phyloP scores from a whole-genome alignment of 2,888 invertebrate genomes.

The Scaptomyza parva region DNA sequence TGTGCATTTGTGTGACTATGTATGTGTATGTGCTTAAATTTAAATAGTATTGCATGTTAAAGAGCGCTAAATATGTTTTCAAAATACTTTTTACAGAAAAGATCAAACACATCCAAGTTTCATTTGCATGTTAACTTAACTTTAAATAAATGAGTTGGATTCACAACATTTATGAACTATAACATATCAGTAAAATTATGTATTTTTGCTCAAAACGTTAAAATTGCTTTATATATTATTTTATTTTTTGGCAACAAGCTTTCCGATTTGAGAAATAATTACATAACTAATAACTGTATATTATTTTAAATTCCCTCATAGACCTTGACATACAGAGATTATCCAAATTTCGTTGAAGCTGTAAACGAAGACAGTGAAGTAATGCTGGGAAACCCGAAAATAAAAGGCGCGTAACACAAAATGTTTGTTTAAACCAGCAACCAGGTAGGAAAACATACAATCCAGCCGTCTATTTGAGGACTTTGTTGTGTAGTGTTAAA shows the following conservation, averaged over 20 bases:
- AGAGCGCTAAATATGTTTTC: background rate
- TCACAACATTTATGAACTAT: no score
- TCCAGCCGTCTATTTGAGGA: slow-evolving; percentile 45
- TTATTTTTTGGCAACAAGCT: no score
- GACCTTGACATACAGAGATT: background rate
- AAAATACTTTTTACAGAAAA: no score
- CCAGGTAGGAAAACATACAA: slow-evolving; percentile 49
- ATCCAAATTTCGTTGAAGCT: background rate
- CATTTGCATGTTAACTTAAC: no score
- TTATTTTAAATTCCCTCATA: background rate
- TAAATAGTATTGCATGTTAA: slow-evolving; percentile 10
- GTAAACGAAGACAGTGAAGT: slow-evolving; percentile 1
- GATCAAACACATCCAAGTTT: no score
- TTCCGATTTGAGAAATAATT: no score
- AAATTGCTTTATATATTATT: no score
- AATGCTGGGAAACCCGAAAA: slow-evolving; percentile 15
- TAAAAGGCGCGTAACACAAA: slow-evolving; percentile 29
- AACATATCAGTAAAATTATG: no score
- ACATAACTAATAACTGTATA: background rate
- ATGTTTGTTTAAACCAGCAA: slow-evolving; percentile 32
- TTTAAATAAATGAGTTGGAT: no score
- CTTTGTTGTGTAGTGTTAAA: slow-evolving; percentile 3
- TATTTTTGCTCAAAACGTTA: no score
- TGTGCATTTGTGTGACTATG: slow-evolving; percentile 18
- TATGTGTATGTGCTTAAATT: background rate